Percentiles rank a stretch among this genome's conserved stretches.
Conservation (phyloP, 1,140 invertebrate species). For the Drosophila tristis region DNA sequence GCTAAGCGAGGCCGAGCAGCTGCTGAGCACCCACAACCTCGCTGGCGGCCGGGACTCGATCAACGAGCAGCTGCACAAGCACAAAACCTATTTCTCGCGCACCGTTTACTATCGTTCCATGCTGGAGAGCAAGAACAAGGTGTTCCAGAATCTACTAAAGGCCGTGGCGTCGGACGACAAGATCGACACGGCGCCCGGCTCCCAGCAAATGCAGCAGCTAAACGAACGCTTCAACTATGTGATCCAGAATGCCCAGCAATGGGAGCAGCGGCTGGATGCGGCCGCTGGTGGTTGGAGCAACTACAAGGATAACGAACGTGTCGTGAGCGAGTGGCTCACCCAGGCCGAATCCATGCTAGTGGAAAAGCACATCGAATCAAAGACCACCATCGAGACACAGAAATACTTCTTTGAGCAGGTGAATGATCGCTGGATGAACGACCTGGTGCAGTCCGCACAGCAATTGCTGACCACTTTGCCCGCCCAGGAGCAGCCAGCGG, state of each 20-base stretch:
- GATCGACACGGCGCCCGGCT: constrained; percentile 89
- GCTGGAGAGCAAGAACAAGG: constrained; percentile 97
- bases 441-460: constrained; percentile 91
- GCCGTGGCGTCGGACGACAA: constrained; percentile 90
- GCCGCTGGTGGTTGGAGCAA: constrained; percentile 93
- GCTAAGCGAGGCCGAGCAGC: constrained; percentile 92
- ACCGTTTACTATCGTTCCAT: constrained; percentile 96
- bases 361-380: constrained; percentile 92
- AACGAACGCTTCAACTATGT: constrained; percentile 93
- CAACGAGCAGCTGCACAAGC: constrained; percentile 90
- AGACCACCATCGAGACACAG: constrained; percentile 91
- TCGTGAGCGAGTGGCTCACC: constrained; percentile 93
- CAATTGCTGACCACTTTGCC: constrained; percentile 91
- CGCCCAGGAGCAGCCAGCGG: constrained; percentile 87
- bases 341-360: constrained; percentile 92
- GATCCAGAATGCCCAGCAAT: constrained; percentile 89
- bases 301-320: constrained; percentile 91
- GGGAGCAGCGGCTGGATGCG: constrained; percentile 92
- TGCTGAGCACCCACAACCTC: constrained; percentile 87
- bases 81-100: constrained; percentile 94
- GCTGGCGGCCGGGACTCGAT: constrained; percentile 90
- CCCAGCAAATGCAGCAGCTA: constrained; percentile 89
- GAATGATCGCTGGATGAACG: constrained; percentile 92
- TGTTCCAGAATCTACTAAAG: constrained; percentile 94
- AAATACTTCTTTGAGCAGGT: constrained; percentile 94